A percentile compares a stretch with the other conserved stretches of the same genome.
phyloP scores from a whole-genome alignment of 2,113 vertebrate species.

The Myotis lucifugus region DNA sequence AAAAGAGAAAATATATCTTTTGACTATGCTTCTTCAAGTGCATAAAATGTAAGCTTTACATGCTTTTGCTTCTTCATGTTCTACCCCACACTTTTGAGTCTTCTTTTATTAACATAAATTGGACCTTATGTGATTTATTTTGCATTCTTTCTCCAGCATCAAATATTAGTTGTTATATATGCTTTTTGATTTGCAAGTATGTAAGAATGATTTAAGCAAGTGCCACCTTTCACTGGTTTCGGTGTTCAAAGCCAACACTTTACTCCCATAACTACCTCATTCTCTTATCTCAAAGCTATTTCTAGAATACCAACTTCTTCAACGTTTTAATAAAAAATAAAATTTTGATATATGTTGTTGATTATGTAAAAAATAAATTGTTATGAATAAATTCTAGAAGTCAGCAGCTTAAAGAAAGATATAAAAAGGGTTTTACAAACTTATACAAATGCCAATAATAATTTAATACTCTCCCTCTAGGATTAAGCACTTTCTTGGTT shows the following conservation, averaged over 20 bases:
- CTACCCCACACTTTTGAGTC: neutral
- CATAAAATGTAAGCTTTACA: neutral
- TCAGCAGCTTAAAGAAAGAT: slow-evolving; percentile 38
- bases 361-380: neutral
- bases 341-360: neutral
- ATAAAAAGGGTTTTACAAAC: slow-evolving; percentile 35
- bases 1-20: neutral
- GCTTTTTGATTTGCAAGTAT: neutral
- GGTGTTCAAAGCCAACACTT: neutral
- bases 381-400: slow-evolving; percentile 33
- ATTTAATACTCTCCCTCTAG: slow-evolving; percentile 50
- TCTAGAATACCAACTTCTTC: neutral
- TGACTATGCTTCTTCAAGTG: neutral
- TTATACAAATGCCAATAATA: slow-evolving; percentile 50
- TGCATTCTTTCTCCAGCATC: neutral
- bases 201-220: neutral
- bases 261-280: neutral
- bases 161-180: neutral
- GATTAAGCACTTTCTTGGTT: slow-evolving; percentile 48
- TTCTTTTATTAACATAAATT: neutral
- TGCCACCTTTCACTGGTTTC: neutral
- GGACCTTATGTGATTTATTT: neutral
- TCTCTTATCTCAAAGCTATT: neutral
- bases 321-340: neutral
- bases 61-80: neutral